Percentiles rank a stretch among this genome's conserved stretches.
Conservation (phyloP, 2,888 invertebrate species). For the Pollenia amentaria region DNA sequence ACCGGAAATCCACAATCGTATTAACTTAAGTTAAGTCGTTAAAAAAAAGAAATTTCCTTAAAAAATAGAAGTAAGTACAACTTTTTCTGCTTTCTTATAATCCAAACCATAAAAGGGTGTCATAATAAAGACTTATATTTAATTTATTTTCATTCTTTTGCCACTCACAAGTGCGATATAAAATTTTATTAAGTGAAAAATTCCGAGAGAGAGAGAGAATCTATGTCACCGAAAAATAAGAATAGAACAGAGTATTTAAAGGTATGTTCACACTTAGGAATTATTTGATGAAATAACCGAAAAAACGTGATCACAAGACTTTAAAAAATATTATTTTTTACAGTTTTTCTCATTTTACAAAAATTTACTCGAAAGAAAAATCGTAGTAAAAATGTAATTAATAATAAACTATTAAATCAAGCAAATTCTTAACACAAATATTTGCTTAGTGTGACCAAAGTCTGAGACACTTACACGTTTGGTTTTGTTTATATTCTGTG, state of each 20-base stretch:
- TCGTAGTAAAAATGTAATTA: too few species aligned
- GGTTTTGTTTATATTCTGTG: background rate
- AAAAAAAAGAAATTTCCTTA: background rate
- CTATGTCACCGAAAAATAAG: background rate
- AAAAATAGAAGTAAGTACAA: background rate
- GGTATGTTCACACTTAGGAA: too few species aligned
- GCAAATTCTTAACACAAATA: too few species aligned
- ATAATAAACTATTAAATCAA: too few species aligned
- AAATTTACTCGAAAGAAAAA: too few species aligned
- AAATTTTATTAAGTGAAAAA: constrained; percentile 38
- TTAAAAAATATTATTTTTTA: too few species aligned
- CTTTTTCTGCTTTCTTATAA: background rate
- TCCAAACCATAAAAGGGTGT: background rate
- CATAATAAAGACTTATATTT: background rate
- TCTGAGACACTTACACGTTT: too few species aligned
- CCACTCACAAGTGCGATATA: background rate
- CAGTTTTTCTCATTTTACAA: too few species aligned
- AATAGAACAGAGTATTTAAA: too few species aligned
- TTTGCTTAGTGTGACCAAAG: too few species aligned
- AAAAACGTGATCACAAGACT: too few species aligned
- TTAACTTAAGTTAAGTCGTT: background rate
- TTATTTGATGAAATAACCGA: too few species aligned
- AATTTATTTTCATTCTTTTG: background rate
- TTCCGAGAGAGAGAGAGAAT: background rate
- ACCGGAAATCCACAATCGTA: background rate